These are phyloP conservation scores for Callosobruchus maculatus DNA, from an alignment of 2,888 invertebrate species.

Conservation along the genomic window DNA sequence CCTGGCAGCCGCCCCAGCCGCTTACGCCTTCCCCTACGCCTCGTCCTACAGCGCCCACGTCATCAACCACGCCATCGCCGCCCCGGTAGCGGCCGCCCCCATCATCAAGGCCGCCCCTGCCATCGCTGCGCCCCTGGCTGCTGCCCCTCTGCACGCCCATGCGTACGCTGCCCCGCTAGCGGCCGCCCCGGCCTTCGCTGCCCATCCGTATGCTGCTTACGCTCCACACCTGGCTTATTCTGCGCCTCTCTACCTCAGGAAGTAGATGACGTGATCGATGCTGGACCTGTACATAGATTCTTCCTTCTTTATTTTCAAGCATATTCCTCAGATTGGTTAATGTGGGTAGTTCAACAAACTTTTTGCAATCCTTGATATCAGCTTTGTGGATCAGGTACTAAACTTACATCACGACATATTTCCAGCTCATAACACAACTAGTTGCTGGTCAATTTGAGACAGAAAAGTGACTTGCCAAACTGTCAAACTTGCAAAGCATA, in stretches of 20 bases:
- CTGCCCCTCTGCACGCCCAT: slow-evolving; percentile 2
- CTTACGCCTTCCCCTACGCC: slow-evolving; percentile 68
- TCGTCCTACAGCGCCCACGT: slow-evolving; percentile 72
- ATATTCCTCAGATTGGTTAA: neutral
- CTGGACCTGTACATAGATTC: neutral
- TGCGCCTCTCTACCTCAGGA: neutral
- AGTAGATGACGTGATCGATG: neutral
- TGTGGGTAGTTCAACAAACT: too few species aligned
- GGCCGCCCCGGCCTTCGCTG: slow-evolving; percentile 3
- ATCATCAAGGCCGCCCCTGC: slow-evolving; percentile 11
- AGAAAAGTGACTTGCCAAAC: too few species aligned
- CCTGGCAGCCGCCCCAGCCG: slow-evolving; percentile 47
- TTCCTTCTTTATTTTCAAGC: neutral
- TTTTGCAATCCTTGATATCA: too few species aligned
- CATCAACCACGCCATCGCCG: slow-evolving; percentile 71
- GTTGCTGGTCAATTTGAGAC: too few species aligned
- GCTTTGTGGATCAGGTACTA: too few species aligned
- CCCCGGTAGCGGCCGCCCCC: slow-evolving; percentile 53
- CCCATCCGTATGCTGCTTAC: slow-evolving; percentile 2
- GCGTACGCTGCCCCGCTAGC: slow-evolving; percentile 4
- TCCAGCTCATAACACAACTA: too few species aligned
- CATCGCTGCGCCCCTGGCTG: slow-evolving; percentile 10
- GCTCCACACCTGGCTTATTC: slow-evolving; percentile 2
- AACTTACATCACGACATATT: too few species aligned
- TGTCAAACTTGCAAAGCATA: too few species aligned